Evolutionary conservation across 2,113 vertebrate species (phyloP).

Genomic region (Brachypodius melanocephalos): DNA sequence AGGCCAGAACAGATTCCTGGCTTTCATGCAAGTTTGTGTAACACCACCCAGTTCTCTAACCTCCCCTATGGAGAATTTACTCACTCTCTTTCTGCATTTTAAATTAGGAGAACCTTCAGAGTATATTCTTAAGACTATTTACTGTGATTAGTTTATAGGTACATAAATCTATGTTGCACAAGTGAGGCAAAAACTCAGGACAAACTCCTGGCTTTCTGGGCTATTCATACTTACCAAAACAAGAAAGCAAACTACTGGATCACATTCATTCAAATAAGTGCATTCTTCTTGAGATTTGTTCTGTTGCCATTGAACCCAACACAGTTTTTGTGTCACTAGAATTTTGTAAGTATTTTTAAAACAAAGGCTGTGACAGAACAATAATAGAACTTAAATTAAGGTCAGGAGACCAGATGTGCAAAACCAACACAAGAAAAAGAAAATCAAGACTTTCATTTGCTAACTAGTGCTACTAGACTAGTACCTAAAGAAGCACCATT

Average conservation of each 20-base stretch:
- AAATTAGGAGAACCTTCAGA: neutral
- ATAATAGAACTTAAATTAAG: neutral
- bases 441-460: neutral
- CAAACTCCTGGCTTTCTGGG: neutral
- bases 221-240: neutral
- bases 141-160: neutral
- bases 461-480: neutral
- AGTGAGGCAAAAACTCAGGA: neutral
- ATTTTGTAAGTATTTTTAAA: conserved; percentile 26
- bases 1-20: conserved; percentile 70
- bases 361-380: conserved; percentile 6
- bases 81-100: neutral
- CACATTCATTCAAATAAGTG: neutral
- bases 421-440: neutral
- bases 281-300: neutral
- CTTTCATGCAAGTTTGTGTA: conserved; percentile 53
- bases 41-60: conserved; percentile 49
- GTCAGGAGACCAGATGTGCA: neutral
- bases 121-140: neutral
- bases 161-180: neutral
- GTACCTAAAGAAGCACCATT: neutral
- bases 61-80: neutral
- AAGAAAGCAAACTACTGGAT: neutral
- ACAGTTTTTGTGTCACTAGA: neutral
- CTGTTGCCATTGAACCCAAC: neutral